Evolutionary conservation across 2,888 invertebrate species (phyloP).

Genomic region (Papilio elwesi): DNA sequence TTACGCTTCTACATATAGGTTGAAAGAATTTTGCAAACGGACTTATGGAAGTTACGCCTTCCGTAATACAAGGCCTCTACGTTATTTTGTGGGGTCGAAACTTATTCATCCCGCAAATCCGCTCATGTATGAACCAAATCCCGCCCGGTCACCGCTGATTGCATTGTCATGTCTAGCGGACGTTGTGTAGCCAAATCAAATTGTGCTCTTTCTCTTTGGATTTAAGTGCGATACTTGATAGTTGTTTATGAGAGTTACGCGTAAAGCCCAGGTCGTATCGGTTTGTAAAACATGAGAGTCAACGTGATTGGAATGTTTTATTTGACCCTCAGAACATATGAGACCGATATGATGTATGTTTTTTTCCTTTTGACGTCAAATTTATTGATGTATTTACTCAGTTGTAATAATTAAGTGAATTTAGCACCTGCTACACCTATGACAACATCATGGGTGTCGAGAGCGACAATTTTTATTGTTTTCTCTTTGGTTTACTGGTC

Average conservation of each 20-base stretch:
- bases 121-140: slow-evolving; percentile 83
- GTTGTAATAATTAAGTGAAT: slow-evolving; percentile 15
- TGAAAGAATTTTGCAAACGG: slow-evolving; percentile 75
- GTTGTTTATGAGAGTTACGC: slow-evolving; percentile 48
- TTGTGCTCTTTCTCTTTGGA: slow-evolving; percentile 47
- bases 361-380: slow-evolving; percentile 73
- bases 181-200: slow-evolving; percentile 45
- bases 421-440: not conserved
- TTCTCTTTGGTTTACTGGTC: no score
- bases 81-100: slow-evolving; percentile 83
- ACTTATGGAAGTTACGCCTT: slow-evolving; percentile 77
- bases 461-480: no score
- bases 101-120: slow-evolving; percentile 84
- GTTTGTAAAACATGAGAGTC: slow-evolving; percentile 82
- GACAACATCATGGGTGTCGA: no score
- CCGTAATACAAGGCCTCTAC: slow-evolving; percentile 74
- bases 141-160: slow-evolving; percentile 84
- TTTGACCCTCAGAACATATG: slow-evolving; percentile 80
- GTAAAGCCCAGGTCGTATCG: slow-evolving; percentile 72
- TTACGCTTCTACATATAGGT: slow-evolving; percentile 17
- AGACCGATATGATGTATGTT: slow-evolving; percentile 80
- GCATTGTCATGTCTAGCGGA: slow-evolving; percentile 82
- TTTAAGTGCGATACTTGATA: slow-evolving; percentile 51
- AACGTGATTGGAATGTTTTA: slow-evolving; percentile 83
- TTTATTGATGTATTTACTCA: slow-evolving; percentile 57